These are phyloP conservation scores for Agelaius phoeniceus DNA, from an alignment of 2,113 vertebrate species.

Conservation along the genomic window DNA sequence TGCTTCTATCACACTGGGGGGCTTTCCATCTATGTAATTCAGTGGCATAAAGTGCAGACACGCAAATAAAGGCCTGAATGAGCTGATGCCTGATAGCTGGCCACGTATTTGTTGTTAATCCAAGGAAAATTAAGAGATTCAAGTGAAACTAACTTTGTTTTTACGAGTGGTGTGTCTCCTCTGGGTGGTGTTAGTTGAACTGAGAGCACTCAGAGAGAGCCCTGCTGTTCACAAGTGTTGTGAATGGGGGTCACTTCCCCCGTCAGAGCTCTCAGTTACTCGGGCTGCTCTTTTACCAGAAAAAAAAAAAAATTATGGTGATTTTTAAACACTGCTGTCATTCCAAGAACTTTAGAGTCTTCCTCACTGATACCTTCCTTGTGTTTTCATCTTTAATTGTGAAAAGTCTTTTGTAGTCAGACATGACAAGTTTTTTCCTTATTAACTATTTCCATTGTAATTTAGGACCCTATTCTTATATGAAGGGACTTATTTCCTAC, in stretches of 20 bases:
- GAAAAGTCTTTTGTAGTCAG: background rate
- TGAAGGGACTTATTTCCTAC: background rate
- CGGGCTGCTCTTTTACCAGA: background rate
- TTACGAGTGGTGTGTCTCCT: background rate
- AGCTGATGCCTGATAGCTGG: background rate
- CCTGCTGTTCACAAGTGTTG: background rate
- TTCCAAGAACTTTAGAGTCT: background rate
- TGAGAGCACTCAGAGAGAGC: background rate
- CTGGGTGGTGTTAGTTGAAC: background rate
- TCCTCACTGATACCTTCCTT: background rate
- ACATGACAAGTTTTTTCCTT: background rate
- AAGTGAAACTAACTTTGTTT: background rate
- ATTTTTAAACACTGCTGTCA: background rate
- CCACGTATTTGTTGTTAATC: background rate
- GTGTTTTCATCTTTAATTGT: background rate
- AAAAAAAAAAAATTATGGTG: background rate
- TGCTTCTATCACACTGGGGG: background rate
- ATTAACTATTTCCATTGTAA: background rate
- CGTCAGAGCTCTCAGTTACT: background rate
- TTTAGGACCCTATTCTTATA: background rate
- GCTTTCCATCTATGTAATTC: background rate
- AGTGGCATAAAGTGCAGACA: background rate
- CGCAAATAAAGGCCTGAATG: background rate
- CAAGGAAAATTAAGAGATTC: background rate
- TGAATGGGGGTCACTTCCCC: too few relatives aligned